Percentiles rank a stretch among this genome's conserved stretches.
Conservation (phyloP, 2,797 vertebrate species). For the Spatula versicolor region DNA sequence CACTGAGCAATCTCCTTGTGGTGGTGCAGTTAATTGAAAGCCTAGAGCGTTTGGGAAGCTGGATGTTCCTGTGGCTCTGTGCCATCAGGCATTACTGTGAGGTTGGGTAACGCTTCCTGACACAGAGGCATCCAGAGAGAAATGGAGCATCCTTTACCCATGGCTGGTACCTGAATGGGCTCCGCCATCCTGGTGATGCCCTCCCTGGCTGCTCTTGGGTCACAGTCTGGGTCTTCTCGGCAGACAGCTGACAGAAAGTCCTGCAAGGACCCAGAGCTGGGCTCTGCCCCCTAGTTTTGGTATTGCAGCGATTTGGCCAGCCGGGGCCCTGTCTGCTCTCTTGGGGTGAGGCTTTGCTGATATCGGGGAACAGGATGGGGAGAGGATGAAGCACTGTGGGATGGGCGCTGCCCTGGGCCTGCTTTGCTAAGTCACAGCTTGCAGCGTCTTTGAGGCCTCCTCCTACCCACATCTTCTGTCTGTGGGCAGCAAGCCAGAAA, state of each 20-base stretch:
- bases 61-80: not conserved
- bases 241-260: not conserved
- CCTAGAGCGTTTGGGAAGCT: not conserved
- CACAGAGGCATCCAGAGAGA: not conserved
- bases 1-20: not conserved
- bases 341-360: not conserved
- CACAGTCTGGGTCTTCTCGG: not conserved
- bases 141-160: not conserved
- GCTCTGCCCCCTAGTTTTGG: not conserved
- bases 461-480: not conserved
- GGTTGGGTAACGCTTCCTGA: not conserved
- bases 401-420: too few species aligned
- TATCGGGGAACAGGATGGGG: not conserved
- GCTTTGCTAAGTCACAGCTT: not conserved
- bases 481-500: not conserved
- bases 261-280: not conserved
- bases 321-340: not conserved
- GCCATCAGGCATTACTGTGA: not conserved
- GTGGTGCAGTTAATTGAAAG: not conserved
- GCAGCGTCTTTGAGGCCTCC: not conserved
- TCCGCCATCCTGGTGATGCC: fast-evolving
- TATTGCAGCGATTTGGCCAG: not conserved
- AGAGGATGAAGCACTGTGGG: not conserved
- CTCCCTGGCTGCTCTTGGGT: not conserved
- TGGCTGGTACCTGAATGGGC: not conserved